These are phyloP conservation scores for Amiota minor DNA, from an alignment of 2,888 invertebrate genomes.

Conservation along the genomic window DNA sequence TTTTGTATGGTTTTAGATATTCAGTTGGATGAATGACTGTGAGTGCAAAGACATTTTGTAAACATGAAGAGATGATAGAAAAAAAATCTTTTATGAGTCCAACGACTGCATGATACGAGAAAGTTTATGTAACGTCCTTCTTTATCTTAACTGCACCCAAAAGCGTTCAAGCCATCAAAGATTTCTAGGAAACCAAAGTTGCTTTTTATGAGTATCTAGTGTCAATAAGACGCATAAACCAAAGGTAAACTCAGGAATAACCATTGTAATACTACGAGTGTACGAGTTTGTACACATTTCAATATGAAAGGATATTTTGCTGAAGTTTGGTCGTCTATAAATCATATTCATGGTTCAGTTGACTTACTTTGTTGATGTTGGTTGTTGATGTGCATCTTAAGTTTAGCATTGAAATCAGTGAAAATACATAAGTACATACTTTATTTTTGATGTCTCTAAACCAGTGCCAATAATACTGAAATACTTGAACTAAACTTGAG, in stretches of 20 bases:
- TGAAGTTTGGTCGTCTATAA: conserved; percentile 6
- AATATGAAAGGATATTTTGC: not conserved
- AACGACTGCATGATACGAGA: not conserved
- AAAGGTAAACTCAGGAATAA: not conserved
- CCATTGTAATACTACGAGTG: not conserved
- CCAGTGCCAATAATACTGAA: too few species aligned
- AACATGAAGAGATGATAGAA: conserved; percentile 23
- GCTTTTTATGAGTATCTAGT: conserved; percentile 26
- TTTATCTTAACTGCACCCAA: conserved; percentile 29
- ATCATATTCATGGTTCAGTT: conserved; percentile 23
- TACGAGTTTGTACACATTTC: not conserved
- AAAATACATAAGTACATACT: not conserved
- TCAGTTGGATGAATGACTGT: conserved; percentile 25
- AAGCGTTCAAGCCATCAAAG: conserved; percentile 4
- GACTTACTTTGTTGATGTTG: not conserved
- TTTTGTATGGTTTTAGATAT: not conserved
- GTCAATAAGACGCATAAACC: conserved; percentile 30
- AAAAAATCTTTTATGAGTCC: conserved; percentile 30
- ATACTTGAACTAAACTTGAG: too few species aligned
- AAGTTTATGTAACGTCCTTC: conserved; percentile 9
- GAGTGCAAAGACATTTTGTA: conserved; percentile 26
- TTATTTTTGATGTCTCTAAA: too few species aligned
- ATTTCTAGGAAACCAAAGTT: conserved; percentile 14
- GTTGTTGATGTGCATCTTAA: conserved; percentile 5
- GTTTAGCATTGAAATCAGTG: conserved; percentile 6